Conservation (phyloP, 2,888 invertebrate genomes). For the Drosophila nigricruria region DNA sequence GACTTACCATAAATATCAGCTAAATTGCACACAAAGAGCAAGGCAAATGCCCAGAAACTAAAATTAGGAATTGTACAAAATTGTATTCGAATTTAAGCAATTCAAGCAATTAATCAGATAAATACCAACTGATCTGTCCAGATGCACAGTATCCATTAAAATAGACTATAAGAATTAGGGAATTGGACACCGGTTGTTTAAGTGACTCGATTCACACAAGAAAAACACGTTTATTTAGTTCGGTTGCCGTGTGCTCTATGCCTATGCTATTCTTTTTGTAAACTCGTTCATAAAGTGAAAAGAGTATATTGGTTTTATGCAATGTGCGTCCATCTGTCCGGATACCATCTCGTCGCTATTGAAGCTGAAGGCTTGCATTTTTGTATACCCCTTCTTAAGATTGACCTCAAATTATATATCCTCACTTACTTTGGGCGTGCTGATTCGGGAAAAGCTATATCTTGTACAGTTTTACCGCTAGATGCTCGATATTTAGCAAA, state of each 20-base stretch:
- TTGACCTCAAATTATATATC: too few species aligned
- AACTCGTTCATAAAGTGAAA: neutral
- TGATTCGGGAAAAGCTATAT: too few species aligned
- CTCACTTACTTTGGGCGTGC: too few species aligned
- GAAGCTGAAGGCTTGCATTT: too few species aligned
- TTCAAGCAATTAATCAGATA: neutral
- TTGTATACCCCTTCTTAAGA: too few species aligned
- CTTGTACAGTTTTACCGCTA: too few species aligned
- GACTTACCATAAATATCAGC: neutral
- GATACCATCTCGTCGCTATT: too few species aligned
- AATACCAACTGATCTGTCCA: neutral
- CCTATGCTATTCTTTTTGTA: neutral
- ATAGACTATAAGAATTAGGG: neutral
- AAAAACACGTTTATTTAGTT: constrained; percentile 3
- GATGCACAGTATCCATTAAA: neutral
- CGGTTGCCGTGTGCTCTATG: neutral
- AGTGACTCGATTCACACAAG: neutral
- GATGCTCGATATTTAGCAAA: too few species aligned
- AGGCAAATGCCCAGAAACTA: neutral
- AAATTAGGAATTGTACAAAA: too few species aligned
- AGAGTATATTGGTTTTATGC: neutral
- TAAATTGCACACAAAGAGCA: neutral
- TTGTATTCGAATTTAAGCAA: neutral
- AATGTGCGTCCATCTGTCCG: neutral
- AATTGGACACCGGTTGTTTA: neutral